These are phyloP conservation scores for Mustelus asterias DNA, from an alignment of 2,113 vertebrate species.

Conservation along the genomic window DNA sequence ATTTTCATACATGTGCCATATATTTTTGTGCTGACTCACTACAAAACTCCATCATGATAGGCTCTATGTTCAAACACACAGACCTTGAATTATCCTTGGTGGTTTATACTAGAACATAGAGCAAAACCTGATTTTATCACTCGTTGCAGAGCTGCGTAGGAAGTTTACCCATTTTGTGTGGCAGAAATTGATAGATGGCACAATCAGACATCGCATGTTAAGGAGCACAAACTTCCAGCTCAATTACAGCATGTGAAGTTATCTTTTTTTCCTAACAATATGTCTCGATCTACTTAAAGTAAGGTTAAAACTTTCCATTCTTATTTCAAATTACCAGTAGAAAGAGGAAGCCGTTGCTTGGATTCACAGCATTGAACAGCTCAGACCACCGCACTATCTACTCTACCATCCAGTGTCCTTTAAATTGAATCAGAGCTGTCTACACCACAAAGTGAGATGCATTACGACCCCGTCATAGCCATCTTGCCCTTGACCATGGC, in stretches of 20 bases:
- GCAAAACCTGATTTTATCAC: neutral
- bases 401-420: too few species aligned
- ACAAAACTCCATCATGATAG: neutral
- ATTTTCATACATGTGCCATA: neutral
- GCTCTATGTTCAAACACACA: neutral
- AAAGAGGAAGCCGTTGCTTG: neutral
- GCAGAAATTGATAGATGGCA: neutral
- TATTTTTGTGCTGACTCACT: neutral
- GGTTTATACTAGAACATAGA: neutral
- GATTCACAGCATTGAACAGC: neutral
- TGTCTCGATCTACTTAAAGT: neutral
- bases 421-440: too few species aligned
- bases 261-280: too few species aligned
- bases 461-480: too few species aligned
- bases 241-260: neutral
- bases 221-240: neutral
- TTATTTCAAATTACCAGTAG: neutral
- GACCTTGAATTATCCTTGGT: neutral
- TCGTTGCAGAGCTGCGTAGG: neutral
- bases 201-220: neutral
- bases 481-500: too few species aligned
- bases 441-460: too few species aligned
- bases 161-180: neutral
- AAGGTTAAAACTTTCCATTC: neutral
- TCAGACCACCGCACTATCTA: too few species aligned